Evolutionary conservation across 2,888 invertebrate genomes (phyloP), one percentile per base, ranked within the genome.

Genomic region (Monoplex corrugatus): DNA sequence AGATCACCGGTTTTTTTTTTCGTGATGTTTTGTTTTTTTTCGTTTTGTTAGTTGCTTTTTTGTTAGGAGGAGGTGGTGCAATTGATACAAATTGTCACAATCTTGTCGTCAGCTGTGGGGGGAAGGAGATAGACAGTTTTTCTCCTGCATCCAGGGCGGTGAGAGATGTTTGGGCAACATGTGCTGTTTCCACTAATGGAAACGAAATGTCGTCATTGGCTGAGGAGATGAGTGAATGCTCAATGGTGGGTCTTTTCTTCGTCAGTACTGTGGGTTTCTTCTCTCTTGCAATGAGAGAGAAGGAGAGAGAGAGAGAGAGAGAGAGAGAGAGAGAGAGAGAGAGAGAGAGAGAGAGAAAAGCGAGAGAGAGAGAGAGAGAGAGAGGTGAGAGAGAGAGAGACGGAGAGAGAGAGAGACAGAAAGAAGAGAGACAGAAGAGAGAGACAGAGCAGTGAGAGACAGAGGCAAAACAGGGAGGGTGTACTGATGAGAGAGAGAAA

Each of bases 61-160:
- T 13, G 50, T 13, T 8, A 50, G 19, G 8, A 19, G 50, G 50
- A 19, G 32, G 83, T 45, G 32, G 45, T 83, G 83, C 45, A 83
- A 83, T 83, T 83, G 83, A 83, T 83, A 83, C 83, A 83, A 83
- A 83, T 83, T 83, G 83, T 83, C 83, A 83, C 35, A 83, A 83
- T 83, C 83, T 82, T 83, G 83, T 50, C 83, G 32, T 13, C 32
- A 50, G 35, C 50, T 45, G 28, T 43, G n/a, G 35, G n/a, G 2
- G 82, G 8, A 44, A 45, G 45, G 44, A 82, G 43, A 82, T 45
- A n/a, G n/a, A n/a, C n/a, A n/a, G n/a, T 43, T n/a, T 13, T 44
- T 43, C 82, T 32, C 28, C n/a, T 32, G 44, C 82, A n/a, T 45
- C 45, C 82, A 28, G 10, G 19, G 32, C 35, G 50, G 5, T 83